phyloP scores from a whole-genome alignment of 2,888 invertebrate genomes.

The Monochamus alternatus region DNA sequence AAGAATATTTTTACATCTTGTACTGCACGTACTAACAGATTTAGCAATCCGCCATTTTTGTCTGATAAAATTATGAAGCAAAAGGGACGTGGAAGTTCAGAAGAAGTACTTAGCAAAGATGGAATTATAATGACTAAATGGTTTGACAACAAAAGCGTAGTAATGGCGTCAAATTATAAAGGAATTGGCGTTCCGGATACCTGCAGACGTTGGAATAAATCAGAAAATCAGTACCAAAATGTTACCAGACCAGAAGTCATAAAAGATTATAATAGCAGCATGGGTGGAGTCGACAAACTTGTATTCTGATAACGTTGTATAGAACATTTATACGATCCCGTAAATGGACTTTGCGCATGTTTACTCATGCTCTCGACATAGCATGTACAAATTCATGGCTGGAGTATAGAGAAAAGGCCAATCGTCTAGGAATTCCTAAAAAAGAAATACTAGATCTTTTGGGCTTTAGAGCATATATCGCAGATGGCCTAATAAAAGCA shows the following conservation, averaged over 20 bases:
- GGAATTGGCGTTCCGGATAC: constrained; percentile 43
- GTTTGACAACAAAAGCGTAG: constrained; percentile 52
- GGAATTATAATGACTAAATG: constrained; percentile 41
- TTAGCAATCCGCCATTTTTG: constrained; percentile 49
- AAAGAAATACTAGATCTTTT: constrained; percentile 19
- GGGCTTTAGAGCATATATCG: constrained; percentile 14
- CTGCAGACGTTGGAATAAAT: constrained; percentile 47
- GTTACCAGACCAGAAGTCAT: constrained; percentile 54
- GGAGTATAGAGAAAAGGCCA: constrained; percentile 37
- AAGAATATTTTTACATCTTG: constrained; percentile 34
- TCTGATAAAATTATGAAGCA: constrained; percentile 47
- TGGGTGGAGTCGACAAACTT: constrained; percentile 60
- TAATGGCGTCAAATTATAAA: constrained; percentile 47
- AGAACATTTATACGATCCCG: constrained; percentile 52
- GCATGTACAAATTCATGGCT: constrained; percentile 45
- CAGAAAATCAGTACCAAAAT: constrained; percentile 45
- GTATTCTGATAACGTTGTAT: constrained; percentile 57
- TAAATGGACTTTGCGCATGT: constrained; percentile 51
- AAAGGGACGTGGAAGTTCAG: constrained; percentile 41
- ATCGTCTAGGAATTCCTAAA: constrained; percentile 5
- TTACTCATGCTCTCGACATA: constrained; percentile 48
- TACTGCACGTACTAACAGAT: constrained; percentile 49
- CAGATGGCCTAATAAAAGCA: constrained; percentile 9
- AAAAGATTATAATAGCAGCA: constrained; percentile 53
- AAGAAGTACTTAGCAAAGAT: constrained; percentile 45